A percentile compares a stretch with the other conserved stretches of the same genome.
Evolutionary conservation across 2,888 invertebrate species (phyloP).

Genomic region (Amorpha juglandis): DNA sequence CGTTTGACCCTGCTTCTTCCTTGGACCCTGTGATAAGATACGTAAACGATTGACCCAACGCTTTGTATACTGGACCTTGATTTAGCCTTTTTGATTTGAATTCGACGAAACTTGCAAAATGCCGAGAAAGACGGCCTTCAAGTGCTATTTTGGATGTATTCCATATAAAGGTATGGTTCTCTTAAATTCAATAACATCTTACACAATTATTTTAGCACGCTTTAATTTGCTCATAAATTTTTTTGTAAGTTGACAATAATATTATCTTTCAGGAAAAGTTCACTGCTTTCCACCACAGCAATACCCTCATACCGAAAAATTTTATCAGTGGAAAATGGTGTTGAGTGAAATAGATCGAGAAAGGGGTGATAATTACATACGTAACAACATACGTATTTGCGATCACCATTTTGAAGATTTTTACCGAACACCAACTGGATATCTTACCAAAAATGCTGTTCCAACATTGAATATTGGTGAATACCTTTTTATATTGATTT

Average conservation of each 20-base stretch:
- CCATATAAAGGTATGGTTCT: not conserved
- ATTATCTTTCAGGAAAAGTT: too few species aligned
- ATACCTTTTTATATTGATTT: slow-evolving; percentile 1
- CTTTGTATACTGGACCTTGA: not conserved
- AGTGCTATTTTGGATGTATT: slow-evolving; percentile 3
- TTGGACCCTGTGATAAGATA: not conserved
- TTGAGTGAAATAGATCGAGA: not conserved
- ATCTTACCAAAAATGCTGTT: slow-evolving; percentile 3
- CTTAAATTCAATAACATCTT: not conserved
- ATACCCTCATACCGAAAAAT: not conserved
- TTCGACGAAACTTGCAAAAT: not conserved
- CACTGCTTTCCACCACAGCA: too few species aligned
- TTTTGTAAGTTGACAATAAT: not conserved
- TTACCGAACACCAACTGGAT: not conserved
- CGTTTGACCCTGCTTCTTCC: not conserved
- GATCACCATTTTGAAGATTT: not conserved
- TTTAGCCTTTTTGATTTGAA: not conserved
- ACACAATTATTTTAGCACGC: too few species aligned
- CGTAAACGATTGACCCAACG: not conserved
- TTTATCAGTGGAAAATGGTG: not conserved
- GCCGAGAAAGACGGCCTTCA: not conserved
- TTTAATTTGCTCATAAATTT: too few species aligned
- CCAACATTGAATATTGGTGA: slow-evolving; percentile 5
- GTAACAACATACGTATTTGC: not conserved
- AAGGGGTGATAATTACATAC: not conserved